Conservation (phyloP, 2,797 vertebrate genomes). For the Oreochromis grahami region DNA sequence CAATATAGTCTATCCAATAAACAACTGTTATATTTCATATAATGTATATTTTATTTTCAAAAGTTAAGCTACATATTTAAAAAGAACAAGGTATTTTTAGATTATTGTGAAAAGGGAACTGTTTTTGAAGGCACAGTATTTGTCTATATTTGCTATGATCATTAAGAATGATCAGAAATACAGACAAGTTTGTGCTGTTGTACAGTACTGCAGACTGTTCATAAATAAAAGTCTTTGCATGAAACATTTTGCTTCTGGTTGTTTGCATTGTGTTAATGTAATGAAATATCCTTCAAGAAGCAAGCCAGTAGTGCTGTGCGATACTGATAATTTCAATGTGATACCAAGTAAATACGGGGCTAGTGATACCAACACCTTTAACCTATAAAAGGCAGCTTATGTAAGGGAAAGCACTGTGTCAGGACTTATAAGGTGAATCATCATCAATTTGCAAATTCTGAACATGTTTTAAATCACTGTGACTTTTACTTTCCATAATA, state of each 20-base stretch:
- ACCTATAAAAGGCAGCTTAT: neutral
- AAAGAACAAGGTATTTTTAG: constrained; percentile 82
- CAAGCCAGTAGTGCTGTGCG: neutral
- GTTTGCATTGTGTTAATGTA: neutral
- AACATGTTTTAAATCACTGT: neutral
- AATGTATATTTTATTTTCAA: constrained; percentile 82
- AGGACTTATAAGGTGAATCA: neutral
- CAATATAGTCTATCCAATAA: constrained; percentile 77
- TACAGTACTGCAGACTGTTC: constrained; percentile 76
- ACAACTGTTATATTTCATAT: constrained; percentile 83
- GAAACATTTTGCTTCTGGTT: constrained; percentile 47
- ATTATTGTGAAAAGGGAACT: constrained; percentile 76
- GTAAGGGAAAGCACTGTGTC: neutral
- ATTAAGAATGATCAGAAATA: constrained; percentile 64
- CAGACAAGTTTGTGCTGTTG: constrained; percentile 72
- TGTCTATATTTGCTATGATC: constrained; percentile 67
- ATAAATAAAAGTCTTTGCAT: constrained; percentile 85
- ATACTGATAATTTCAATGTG: neutral
- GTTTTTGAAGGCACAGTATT: constrained; percentile 70
- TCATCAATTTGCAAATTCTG: neutral
- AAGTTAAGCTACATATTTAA: constrained; percentile 78
- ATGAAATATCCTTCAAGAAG: neutral
- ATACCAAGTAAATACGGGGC: neutral
- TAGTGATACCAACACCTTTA: neutral
- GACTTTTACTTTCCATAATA: neutral